Base-by-base conservation (phyloP, 2,888 invertebrate genomes). In the Leucophenga montana region DNA sequence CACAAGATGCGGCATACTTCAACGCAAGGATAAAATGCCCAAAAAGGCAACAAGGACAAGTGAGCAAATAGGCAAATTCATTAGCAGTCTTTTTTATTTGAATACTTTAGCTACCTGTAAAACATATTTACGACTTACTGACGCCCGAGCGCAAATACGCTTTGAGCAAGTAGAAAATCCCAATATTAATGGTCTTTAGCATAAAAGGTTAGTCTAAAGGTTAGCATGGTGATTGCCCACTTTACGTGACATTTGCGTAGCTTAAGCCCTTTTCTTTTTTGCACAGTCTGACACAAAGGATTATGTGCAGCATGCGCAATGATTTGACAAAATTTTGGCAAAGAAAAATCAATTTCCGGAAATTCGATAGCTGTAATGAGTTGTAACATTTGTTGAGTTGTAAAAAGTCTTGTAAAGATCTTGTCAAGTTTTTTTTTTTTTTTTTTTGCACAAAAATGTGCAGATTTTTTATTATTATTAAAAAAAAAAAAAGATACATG, bases 241-340 rank as follows among this genome's bases (percentile, higher is more conserved):
- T 78, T 79, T 78, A 75, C 73, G 76, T 83, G 83, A 79, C 77
- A 82, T 78, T 78, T 79, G 73, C 70, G 80, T 77, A 76, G 80
- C 78, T 75, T 80, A 80, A 82, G 75, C 78, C 82, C 66, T 44
- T 59, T 33, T 27, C 33, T 14, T 22, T 62, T 46, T 39, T 39
- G 65, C 61, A 64, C 73, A 39, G 68, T 69, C 69, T 67, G 68
- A 71, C 64, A 54, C 61, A 39, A 77, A 70, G 83, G 77, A 75
- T 80, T 82, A 82, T 73, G 77, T 59, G 59, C 33, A 33, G 33
- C 31, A 57, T 44, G 57, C 16, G 57, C 44, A 44, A 57, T 67
- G 67, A 67, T 56, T 56, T 46, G 27, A 46, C 57, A 65, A 48
- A 46, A 66, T 56, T 66, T 54, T 31, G 22, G 8, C 13, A 46